These are phyloP conservation scores for Prorops nasuta DNA, from an alignment of 1,140 invertebrate genomes.

Conservation along the genomic window DNA sequence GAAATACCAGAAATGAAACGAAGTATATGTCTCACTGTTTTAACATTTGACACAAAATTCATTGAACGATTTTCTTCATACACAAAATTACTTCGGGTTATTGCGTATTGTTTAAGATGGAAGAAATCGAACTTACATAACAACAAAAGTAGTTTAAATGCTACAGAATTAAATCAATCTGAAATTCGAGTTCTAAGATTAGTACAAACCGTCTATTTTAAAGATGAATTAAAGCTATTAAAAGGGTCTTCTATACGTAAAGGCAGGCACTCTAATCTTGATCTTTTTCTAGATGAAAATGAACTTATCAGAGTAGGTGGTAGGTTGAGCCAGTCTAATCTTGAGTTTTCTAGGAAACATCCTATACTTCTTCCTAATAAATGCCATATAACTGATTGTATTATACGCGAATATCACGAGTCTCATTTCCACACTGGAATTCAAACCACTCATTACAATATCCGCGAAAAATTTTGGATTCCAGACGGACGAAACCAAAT, in stretches of 20 bases:
- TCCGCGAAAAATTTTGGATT: slow-evolving; percentile 1
- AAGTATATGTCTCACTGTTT: neutral
- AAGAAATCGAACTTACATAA: neutral
- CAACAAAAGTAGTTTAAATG: neutral
- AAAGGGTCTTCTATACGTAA: neutral
- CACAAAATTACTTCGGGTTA: neutral
- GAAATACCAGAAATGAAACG: neutral
- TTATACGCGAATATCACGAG: neutral
- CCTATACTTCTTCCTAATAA: neutral
- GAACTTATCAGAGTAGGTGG: neutral
- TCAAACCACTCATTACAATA: neutral
- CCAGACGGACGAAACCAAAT: neutral
- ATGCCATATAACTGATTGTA: neutral
- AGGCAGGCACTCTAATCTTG: neutral
- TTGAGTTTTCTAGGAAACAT: neutral
- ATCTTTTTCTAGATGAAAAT: neutral
- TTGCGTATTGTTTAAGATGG: neutral
- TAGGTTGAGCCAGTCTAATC: neutral
- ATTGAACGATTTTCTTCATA: neutral
- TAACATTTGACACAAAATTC: neutral
- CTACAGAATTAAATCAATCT: neutral
- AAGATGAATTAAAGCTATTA: neutral
- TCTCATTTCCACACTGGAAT: neutral
- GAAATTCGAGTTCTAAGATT: neutral
- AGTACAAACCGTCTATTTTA: neutral